Conservation (phyloP, 2,888 invertebrate species). For the Phaonia tiefii region DNA sequence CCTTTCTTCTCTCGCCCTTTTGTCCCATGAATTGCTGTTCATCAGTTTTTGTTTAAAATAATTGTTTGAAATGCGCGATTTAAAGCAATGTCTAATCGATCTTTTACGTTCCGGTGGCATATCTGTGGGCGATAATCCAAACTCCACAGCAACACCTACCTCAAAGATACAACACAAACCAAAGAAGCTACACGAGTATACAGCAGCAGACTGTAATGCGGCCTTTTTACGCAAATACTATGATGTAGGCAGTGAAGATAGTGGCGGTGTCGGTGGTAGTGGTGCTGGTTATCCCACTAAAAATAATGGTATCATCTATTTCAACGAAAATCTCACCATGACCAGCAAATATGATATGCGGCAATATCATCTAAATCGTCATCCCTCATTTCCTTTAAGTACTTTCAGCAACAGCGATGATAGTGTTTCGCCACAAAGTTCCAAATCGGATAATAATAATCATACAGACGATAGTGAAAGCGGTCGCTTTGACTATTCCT, state of each 20-base stretch:
- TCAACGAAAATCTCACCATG: slow-evolving; percentile 80
- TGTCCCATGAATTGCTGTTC: neutral
- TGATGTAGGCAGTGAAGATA: slow-evolving; percentile 71
- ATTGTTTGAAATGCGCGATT: slow-evolving; percentile 77
- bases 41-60: slow-evolving; percentile 4
- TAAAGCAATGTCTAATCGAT: slow-evolving; percentile 79
- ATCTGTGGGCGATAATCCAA: slow-evolving; percentile 70
- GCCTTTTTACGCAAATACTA: slow-evolving; percentile 79
- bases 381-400: slow-evolving; percentile 68
- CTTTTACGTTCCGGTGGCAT: slow-evolving; percentile 76
- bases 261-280: slow-evolving; percentile 63
- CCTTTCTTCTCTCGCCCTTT: neutral
- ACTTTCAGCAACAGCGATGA: slow-evolving; percentile 66
- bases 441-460: slow-evolving; percentile 61
- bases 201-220: slow-evolving; percentile 76
- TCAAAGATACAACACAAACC: slow-evolving; percentile 68
- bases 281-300: slow-evolving; percentile 43
- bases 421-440: slow-evolving; percentile 68
- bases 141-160: slow-evolving; percentile 57
- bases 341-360: slow-evolving; percentile 78
- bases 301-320: slow-evolving; percentile 75
- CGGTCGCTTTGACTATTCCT: slow-evolving; percentile 76
- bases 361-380: slow-evolving; percentile 73
- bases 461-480: slow-evolving; percentile 73
- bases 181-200: slow-evolving; percentile 78